A percentile compares a stretch with the other conserved stretches of the same genome.
Conservation (phyloP, 2,888 invertebrate species). For the Axea sp. region DNA sequence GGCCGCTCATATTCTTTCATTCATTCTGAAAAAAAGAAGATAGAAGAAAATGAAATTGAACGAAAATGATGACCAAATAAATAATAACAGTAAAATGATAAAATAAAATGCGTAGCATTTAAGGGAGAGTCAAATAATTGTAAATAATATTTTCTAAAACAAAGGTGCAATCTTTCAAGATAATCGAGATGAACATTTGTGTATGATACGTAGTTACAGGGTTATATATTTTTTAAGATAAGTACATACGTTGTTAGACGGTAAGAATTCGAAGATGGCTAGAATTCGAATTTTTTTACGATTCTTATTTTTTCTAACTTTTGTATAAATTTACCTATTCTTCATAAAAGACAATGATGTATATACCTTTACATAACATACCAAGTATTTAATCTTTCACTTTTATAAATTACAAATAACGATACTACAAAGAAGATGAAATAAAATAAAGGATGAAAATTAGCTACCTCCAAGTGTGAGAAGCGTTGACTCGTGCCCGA, state of each 20-base stretch:
- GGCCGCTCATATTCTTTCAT: conserved; percentile 53
- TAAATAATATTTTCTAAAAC: conserved; percentile 62
- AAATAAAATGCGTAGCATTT: conserved; percentile 48
- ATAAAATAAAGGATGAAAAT: conserved; percentile 20
- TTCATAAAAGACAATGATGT: conserved; percentile 57
- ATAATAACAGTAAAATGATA: conserved; percentile 25
- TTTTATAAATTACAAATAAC: conserved; percentile 61
- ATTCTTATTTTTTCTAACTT: conserved; percentile 63
- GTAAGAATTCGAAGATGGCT: conserved; percentile 60
- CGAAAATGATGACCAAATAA: conserved; percentile 45
- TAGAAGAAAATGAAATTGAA: conserved; percentile 30
- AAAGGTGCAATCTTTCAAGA: conserved; percentile 62
- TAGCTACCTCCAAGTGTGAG: conserved; percentile 51
- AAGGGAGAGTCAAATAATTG: conserved; percentile 59
- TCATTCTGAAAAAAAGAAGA: conserved; percentile 21
- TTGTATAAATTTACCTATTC: conserved; percentile 63
- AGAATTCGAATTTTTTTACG: conserved; percentile 59
- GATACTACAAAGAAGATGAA: conserved; percentile 39
- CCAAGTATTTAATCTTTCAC: conserved; percentile 62
- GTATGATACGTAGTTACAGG: conserved; percentile 63
- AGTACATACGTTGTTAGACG: conserved; percentile 60
- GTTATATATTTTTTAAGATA: conserved; percentile 63
- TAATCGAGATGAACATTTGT: conserved; percentile 61
- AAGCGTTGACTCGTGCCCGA: conserved; percentile 50
- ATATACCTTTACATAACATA: conserved; percentile 62